phyloP scores from a whole-genome alignment of 2,797 vertebrate genomes.

The Mionectes olivaceus region DNA sequence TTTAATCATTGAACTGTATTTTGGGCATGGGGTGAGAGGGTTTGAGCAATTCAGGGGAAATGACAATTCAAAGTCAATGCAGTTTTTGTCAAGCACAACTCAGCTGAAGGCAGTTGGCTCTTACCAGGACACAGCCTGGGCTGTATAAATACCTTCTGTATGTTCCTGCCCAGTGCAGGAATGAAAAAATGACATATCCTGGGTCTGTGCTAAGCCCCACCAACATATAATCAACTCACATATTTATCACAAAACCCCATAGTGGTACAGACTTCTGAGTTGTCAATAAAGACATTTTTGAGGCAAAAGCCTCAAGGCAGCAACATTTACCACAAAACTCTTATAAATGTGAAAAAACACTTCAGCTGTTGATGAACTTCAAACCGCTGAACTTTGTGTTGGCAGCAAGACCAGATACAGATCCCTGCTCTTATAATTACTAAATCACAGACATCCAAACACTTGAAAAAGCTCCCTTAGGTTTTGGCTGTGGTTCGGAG shows the following conservation, averaged over 20 bases:
- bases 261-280: not conserved
- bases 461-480: not conserved
- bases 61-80: slow-evolving; percentile 25
- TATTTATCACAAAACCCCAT: not conserved
- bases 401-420: not conserved
- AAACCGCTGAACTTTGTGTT: not conserved
- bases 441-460: not conserved
- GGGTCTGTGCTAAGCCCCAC: not conserved
- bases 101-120: not conserved
- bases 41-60: slow-evolving; percentile 10
- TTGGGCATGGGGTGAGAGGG: not conserved
- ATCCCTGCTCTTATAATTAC: not conserved
- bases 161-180: not conserved
- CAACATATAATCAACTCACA: not conserved
- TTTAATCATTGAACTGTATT: slow-evolving; percentile 28
- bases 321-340: not conserved
- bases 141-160: not conserved
- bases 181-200: not conserved
- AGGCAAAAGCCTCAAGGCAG: not conserved
- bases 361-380: not conserved
- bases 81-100: slow-evolving; percentile 1
- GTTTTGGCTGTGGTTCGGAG: not conserved
- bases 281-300: not conserved
- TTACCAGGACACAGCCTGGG: not conserved
- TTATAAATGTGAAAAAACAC: not conserved